Percentiles rank a stretch among this genome's conserved stretches.
Conservation (phyloP, 2,113 vertebrate species). For the Megaptera novaeangliae region DNA sequence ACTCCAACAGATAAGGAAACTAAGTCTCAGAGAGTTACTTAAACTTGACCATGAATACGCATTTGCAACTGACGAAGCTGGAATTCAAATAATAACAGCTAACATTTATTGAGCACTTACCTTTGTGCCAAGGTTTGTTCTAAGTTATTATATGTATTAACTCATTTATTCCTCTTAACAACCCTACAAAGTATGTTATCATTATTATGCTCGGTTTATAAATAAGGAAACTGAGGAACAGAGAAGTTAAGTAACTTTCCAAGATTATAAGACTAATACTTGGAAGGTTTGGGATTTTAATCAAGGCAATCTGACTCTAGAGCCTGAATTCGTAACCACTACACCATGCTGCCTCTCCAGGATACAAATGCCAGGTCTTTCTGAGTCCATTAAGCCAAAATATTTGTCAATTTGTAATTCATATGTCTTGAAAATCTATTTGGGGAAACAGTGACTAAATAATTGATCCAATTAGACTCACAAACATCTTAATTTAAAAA, state of each 20-base stretch:
- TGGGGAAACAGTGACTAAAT: slow-evolving; percentile 6
- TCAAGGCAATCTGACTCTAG: neutral
- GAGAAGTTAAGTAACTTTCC: neutral
- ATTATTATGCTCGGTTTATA: neutral
- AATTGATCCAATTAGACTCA: slow-evolving; percentile 5
- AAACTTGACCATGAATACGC: neutral
- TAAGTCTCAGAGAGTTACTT: slow-evolving; percentile 13
- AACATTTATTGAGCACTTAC: neutral
- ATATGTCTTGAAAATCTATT: neutral
- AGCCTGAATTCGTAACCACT: neutral
- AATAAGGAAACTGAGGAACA: neutral
- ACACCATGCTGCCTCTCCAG: neutral
- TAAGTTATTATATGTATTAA: neutral
- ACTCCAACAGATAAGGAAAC: neutral
- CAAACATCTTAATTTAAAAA: neutral
- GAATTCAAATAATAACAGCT: neutral
- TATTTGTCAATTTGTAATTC: neutral
- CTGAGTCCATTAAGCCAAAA: neutral
- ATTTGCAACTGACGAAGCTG: neutral
- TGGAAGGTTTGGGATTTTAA: neutral
- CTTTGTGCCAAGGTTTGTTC: neutral
- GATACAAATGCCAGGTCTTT: neutral
- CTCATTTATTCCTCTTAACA: neutral
- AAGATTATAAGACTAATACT: neutral
- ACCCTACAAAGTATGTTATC: neutral